phyloP scores from a whole-genome alignment of 2,888 invertebrate species.

The Helicoverpa assulta region DNA sequence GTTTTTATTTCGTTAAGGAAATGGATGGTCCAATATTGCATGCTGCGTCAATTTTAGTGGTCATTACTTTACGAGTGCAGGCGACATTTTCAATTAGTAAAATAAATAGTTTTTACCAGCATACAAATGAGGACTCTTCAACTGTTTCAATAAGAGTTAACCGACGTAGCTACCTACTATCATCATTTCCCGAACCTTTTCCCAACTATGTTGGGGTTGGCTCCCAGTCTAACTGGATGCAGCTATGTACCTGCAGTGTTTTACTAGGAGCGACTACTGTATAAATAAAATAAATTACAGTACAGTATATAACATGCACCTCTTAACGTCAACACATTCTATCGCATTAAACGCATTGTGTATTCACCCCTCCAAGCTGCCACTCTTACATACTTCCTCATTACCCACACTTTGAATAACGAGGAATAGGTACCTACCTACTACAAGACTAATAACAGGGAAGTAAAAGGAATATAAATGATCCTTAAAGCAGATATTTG shows the following conservation, averaged over 20 bases:
- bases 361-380: conserved; percentile 42
- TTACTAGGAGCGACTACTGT: no score
- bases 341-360: conserved; percentile 30
- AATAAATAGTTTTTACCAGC: no score
- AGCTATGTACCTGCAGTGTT: no score
- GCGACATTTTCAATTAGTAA: no score
- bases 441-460: conserved; percentile 56
- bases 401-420: conserved; percentile 51
- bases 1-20: background rate
- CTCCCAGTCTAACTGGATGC: no score
- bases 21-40: no score
- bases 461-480: conserved; percentile 65
- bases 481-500: conserved; percentile 69
- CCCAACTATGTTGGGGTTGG: no score
- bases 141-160: background rate
- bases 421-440: conserved; percentile 29
- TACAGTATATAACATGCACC: conserved; percentile 15
- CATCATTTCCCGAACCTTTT: no score
- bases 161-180: background rate
- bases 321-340: conserved; percentile 29
- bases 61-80: no score
- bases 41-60: no score
- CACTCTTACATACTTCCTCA: conserved; percentile 26
- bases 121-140: no score
- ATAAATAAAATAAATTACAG: conserved; percentile 8